Evolutionary conservation across 2,888 invertebrate species (phyloP).

Genomic region (Sialis fuliginosa): DNA sequence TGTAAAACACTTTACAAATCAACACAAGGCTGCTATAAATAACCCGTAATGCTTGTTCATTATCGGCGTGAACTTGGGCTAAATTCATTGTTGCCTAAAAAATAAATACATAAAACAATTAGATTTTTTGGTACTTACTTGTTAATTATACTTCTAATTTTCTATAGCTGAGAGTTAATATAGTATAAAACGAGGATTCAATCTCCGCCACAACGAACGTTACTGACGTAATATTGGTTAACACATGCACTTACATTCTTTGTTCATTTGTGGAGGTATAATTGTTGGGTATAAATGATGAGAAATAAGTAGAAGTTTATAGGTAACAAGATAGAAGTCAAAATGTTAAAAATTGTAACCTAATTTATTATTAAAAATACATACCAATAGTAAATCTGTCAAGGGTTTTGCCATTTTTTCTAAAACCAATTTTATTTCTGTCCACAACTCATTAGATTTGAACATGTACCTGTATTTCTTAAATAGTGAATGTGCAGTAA

Average conservation of each 20-base stretch:
- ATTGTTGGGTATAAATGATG: too few relatives aligned
- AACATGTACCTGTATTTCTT: constrained; percentile 91
- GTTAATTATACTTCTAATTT: too few relatives aligned
- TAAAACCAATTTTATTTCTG: constrained; percentile 91
- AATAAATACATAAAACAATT: constrained; percentile 7
- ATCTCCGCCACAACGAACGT: too few relatives aligned
- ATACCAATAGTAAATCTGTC: constrained; percentile 76
- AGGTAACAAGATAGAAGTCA: too few relatives aligned
- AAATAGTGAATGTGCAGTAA: constrained; percentile 92
- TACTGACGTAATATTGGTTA: too few relatives aligned
- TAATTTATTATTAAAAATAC: constrained; percentile 14
- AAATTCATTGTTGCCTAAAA: constrained; percentile 69
- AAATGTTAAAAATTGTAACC: too few relatives aligned
- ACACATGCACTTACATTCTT: too few relatives aligned
- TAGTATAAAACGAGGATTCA: too few relatives aligned
- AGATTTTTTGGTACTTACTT: constrained; percentile 10
- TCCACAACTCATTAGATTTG: constrained; percentile 88
- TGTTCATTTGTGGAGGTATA: too few relatives aligned
- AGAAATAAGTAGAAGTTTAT: too few relatives aligned
- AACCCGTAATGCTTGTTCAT: constrained; percentile 63
- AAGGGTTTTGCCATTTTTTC: constrained; percentile 86
- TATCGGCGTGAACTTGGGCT: constrained; percentile 56
- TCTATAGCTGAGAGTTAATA: too few relatives aligned
- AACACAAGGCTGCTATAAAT: constrained; percentile 79
- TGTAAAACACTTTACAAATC: constrained; percentile 90